A percentile compares a stretch with the other conserved stretches of the same genome.
Conservation (phyloP, 2,888 invertebrate genomes). For the Lasioglossum malachurum region DNA sequence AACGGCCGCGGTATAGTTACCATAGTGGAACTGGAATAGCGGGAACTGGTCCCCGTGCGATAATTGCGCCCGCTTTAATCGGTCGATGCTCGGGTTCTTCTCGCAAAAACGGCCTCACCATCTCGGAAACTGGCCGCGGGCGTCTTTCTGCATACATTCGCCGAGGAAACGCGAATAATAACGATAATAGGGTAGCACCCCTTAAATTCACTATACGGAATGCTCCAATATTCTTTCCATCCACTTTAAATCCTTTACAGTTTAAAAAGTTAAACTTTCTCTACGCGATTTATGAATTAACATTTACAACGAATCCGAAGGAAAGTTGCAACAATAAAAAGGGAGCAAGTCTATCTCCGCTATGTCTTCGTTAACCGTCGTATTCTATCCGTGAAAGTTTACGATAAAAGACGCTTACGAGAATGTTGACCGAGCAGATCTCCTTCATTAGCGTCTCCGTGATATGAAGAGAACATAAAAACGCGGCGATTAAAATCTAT, state of each 20-base stretch:
- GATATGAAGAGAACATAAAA: neutral
- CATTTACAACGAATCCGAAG: neutral
- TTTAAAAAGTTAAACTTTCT: neutral
- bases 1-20: conserved; percentile 58
- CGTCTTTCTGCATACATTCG: conserved; percentile 23
- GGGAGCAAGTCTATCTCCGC: neutral
- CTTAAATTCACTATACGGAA: too few relatives aligned
- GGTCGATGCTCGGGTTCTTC: conserved; percentile 73
- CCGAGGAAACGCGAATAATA: neutral
- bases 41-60: conserved; percentile 80
- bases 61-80: conserved; percentile 78
- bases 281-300: neutral
- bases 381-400: neutral
- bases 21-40: conserved; percentile 80
- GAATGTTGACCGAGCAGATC: neutral
- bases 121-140: conserved; percentile 57
- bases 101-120: conserved; percentile 48
- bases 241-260: neutral
- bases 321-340: neutral
- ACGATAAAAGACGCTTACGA: neutral
- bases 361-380: neutral
- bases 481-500: neutral
- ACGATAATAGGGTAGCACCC: neutral
- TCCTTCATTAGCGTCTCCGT: neutral
- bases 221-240: too few relatives aligned